Evolutionary conservation across 2,888 invertebrate genomes (phyloP).

Genomic region (Eurytoma adleriae): DNA sequence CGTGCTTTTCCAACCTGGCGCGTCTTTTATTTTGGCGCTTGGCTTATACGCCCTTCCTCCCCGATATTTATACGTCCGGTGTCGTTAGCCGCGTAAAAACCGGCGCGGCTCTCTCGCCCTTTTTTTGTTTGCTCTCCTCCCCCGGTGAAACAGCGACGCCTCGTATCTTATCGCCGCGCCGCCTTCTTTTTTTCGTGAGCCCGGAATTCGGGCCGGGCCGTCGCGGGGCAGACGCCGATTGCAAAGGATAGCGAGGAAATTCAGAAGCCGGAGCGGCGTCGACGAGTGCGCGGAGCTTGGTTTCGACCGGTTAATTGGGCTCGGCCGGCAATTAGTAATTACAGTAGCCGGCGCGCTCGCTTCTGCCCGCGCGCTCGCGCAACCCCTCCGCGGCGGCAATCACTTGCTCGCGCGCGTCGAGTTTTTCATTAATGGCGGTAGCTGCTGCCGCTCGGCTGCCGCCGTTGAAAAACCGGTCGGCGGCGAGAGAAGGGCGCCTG

Average conservation of each 20-base stretch:
- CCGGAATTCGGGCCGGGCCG: not conserved
- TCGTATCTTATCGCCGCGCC: not conserved
- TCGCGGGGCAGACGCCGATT: not conserved
- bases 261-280: not conserved
- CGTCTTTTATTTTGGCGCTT: conserved; percentile 5
- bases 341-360: conserved; percentile 62
- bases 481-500: conserved; percentile 3
- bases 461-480: conserved; percentile 67
- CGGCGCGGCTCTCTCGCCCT: too few species aligned
- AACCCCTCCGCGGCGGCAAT: conserved; percentile 25
- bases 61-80: conserved; percentile 46
- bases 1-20: conserved; percentile 30
- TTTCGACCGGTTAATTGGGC: conserved; percentile 69
- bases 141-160: too few species aligned
- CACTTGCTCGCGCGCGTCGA: conserved; percentile 61
- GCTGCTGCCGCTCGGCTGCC: conserved; percentile 57
- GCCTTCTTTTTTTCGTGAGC: not conserved
- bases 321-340: conserved; percentile 72
- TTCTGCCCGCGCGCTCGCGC: not conserved
- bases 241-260: not conserved
- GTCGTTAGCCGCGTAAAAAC: conserved; percentile 2
- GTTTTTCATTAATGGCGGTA: conserved; percentile 72
- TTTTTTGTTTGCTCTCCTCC: too few species aligned
- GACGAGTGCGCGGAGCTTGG: not conserved
- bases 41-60: not conserved